Evolutionary conservation across 2,113 vertebrate species (phyloP).

Genomic region (Peucedramus taeniatus): DNA sequence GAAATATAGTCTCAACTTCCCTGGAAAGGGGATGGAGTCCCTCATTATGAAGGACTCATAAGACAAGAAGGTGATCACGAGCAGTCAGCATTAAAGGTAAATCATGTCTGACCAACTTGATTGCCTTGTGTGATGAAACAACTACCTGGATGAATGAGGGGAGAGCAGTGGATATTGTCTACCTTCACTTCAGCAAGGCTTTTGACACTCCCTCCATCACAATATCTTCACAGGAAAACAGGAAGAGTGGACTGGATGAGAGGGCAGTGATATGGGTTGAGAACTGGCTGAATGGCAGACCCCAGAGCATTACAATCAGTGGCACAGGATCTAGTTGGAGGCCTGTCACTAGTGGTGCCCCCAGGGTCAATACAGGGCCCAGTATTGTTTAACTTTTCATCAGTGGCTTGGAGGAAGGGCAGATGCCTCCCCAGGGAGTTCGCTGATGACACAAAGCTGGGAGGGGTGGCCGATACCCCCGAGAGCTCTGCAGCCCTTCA

Average conservation of each 20-base stretch:
- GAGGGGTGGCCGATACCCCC: not conserved
- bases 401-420: too few relatives aligned
- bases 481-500: not conserved
- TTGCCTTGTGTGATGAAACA: not conserved
- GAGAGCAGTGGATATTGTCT: not conserved
- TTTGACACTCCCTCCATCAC: not conserved
- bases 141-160: not conserved
- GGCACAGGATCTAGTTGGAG: not conserved
- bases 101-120: not conserved
- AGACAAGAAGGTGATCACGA: not conserved
- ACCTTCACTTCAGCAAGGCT: not conserved
- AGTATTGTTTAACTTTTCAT: not conserved
- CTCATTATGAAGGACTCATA: not conserved
- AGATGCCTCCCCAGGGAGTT: rapidly evolving
- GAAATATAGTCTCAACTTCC: not conserved
- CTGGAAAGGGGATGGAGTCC: not conserved
- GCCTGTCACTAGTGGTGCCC: not conserved
- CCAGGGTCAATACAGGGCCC: too few relatives aligned
- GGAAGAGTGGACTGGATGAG: too few relatives aligned
- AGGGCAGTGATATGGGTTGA: not conserved
- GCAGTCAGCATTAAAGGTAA: not conserved
- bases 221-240: not conserved
- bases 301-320: too few relatives aligned
- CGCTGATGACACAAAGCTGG: not conserved
- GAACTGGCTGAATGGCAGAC: not conserved